phyloP scores from a whole-genome alignment of 1,140 invertebrate genomes.

The Agrypnia vestita region DNA sequence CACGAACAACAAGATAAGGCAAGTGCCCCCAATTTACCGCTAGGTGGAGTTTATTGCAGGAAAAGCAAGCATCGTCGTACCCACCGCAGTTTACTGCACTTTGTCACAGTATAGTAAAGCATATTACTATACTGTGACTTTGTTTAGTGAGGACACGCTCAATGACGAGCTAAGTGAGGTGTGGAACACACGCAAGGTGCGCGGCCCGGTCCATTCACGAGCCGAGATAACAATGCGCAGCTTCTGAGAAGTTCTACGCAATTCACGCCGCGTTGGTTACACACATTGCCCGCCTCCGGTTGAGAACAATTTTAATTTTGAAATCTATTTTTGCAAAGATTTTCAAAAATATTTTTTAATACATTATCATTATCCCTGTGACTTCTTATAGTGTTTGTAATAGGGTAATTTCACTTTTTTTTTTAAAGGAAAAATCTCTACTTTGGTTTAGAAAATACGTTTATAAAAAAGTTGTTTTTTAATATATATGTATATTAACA shows the following conservation, averaged over 20 bases:
- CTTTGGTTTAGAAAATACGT: too few relatives aligned
- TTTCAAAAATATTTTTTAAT: too few relatives aligned
- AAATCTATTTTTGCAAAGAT: too few relatives aligned
- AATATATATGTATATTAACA: too few relatives aligned
- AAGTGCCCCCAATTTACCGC: conserved; percentile 40
- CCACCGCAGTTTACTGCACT: conserved; percentile 20
- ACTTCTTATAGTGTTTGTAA: too few relatives aligned
- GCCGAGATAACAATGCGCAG: not conserved
- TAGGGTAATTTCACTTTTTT: too few relatives aligned
- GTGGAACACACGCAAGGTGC: conserved; percentile 27
- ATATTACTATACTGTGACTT: too few relatives aligned
- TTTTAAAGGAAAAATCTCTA: too few relatives aligned
- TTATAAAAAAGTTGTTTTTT: too few relatives aligned
- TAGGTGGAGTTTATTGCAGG: conserved; percentile 43
- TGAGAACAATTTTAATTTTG: too few relatives aligned
- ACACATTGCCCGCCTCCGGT: not conserved
- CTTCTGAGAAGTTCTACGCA: conserved; percentile 15
- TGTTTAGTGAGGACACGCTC: conserved; percentile 18
- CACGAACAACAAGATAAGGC: conserved; percentile 31
- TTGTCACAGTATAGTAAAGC: too few relatives aligned
- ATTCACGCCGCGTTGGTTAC: conserved; percentile 1
- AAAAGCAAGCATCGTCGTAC: conserved; percentile 30
- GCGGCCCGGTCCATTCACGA: conserved; percentile 21
- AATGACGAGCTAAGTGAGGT: conserved; percentile 9
- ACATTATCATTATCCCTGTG: too few relatives aligned